Evolutionary conservation across 2,888 invertebrate genomes (phyloP).

Genomic region (Plagiodera versicolora): DNA sequence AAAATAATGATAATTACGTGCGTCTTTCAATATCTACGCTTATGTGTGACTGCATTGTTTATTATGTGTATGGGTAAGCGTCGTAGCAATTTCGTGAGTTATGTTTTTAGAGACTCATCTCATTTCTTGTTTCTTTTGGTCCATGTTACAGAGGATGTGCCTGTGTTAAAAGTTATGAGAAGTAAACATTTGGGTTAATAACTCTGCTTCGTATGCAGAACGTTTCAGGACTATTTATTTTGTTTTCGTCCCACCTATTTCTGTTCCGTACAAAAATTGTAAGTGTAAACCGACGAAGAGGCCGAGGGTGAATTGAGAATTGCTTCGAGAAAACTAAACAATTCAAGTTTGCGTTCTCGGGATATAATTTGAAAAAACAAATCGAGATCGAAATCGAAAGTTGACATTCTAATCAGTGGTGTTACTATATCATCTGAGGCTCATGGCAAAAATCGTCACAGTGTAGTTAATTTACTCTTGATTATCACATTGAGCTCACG

Average conservation of each 20-base stretch:
- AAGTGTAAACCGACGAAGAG: neutral
- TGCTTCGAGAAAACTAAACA: neutral
- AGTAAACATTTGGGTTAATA: slow-evolving; percentile 1
- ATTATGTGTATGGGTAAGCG: slow-evolving; percentile 1
- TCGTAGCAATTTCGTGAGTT: neutral
- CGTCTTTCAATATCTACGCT: neutral
- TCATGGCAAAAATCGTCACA: too few relatives aligned
- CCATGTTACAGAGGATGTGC: neutral
- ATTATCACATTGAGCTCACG: too few relatives aligned
- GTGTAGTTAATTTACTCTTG: too few relatives aligned
- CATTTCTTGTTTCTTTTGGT: neutral
- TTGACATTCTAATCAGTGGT: too few relatives aligned
- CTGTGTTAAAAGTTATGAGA: neutral
- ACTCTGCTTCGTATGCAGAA: neutral
- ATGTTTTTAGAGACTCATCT: neutral
- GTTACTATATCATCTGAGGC: too few relatives aligned
- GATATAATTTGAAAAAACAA: neutral
- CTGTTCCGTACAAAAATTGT: neutral
- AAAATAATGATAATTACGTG: too few relatives aligned
- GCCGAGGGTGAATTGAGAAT: neutral
- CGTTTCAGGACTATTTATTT: neutral
- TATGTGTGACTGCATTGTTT: neutral
- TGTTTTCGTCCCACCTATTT: neutral
- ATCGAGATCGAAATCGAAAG: neutral
- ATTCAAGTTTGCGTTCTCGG: neutral